Conservation (phyloP, 2,888 invertebrate species). For the Galerucella calmariensis region DNA sequence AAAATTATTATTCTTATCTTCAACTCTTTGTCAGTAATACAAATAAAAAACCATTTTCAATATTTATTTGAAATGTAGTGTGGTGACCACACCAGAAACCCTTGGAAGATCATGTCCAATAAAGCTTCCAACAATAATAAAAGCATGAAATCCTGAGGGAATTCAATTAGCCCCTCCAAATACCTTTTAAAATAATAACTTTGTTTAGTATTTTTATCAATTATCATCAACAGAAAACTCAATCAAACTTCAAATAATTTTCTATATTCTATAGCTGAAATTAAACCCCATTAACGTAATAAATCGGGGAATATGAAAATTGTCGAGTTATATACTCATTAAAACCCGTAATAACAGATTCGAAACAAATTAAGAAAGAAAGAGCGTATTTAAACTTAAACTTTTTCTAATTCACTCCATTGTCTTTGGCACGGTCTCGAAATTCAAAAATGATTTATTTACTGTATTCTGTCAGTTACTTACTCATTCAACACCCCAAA, state of each 20-base stretch:
- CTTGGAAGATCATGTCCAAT: too few relatives aligned
- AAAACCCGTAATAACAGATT: constrained; percentile 13
- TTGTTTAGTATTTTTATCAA: too few relatives aligned
- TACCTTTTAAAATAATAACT: too few relatives aligned
- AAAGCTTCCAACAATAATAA: too few relatives aligned
- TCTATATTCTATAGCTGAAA: not conserved
- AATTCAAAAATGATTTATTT: constrained; percentile 29
- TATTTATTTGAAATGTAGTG: too few relatives aligned
- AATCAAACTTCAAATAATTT: not conserved
- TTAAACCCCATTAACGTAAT: not conserved
- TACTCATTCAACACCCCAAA: not conserved
- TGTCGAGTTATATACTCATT: constrained; percentile 26
- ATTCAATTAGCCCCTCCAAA: too few relatives aligned
- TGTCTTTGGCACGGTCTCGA: constrained; percentile 18
- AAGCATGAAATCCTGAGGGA: too few relatives aligned
- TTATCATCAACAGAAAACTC: too few relatives aligned
- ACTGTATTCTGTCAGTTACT: constrained; percentile 22
- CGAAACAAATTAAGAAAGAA: constrained; percentile 22
- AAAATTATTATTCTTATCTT: too few relatives aligned
- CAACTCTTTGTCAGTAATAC: too few relatives aligned
- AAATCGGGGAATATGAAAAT: constrained; percentile 16
- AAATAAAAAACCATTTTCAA: too few relatives aligned
- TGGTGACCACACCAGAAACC: too few relatives aligned
- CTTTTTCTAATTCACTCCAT: constrained; percentile 26
- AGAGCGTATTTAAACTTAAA: constrained; percentile 23